A percentile compares a stretch with the other conserved stretches of the same genome.
Evolutionary conservation across 2,113 vertebrate genomes (phyloP).

Genomic region (Ranitomeya variabilis): DNA sequence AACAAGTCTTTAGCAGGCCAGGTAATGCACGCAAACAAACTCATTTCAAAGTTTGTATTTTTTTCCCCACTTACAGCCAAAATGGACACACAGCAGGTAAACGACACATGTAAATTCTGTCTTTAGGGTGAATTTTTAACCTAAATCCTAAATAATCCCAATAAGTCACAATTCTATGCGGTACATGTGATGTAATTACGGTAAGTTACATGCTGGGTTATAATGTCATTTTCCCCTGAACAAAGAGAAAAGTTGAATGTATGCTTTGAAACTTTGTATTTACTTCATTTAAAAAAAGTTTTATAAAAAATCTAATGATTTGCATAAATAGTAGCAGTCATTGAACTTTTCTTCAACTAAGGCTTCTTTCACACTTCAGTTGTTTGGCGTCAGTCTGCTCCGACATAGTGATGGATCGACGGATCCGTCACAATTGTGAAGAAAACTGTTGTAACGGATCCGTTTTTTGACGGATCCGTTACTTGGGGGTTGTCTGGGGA

Average conservation of each 20-base stretch:
- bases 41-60: no score
- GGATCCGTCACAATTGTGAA: no score
- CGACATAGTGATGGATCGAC: no score
- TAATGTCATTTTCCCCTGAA: background rate
- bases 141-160: background rate
- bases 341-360: no score
- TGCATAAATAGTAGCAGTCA: no score
- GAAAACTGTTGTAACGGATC: no score
- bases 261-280: background rate
- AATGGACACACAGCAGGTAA: background rate
- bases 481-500: no score
- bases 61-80: background rate
- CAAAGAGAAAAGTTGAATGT: background rate
- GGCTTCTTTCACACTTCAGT: no score
- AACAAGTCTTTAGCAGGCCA: background rate
- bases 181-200: background rate
- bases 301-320: no score
- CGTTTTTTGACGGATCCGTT: no score
- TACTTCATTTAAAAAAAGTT: no score
- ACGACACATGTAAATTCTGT: background rate
- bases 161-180: background rate
- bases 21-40: background rate
- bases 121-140: background rate
- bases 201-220: background rate
- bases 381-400: no score